These are phyloP conservation scores for Zophobas morio DNA, from an alignment of 1,140 invertebrate genomes.

Conservation along the genomic window DNA sequence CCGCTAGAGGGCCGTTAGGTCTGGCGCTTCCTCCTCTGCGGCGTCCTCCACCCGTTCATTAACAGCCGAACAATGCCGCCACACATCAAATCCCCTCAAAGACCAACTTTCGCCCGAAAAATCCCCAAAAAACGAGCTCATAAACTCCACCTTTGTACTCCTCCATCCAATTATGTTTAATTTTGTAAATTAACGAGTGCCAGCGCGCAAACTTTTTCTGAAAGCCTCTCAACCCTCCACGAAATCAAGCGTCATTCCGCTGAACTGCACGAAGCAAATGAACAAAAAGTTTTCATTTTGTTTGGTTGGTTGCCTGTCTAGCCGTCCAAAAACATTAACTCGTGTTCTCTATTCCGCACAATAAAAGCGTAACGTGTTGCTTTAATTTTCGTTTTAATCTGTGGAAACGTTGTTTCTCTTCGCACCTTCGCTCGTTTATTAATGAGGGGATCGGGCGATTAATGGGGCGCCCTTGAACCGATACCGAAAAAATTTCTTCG, in stretches of 20 bases:
- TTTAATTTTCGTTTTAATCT: constrained; percentile 33
- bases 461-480: constrained; percentile 5
- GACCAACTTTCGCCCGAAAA: no score
- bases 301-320: constrained; percentile 19
- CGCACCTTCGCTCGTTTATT: not conserved
- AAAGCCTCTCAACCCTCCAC: not conserved
- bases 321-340: constrained; percentile 24
- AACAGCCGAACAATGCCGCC: no score
- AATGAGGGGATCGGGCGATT: no score
- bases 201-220: no score
- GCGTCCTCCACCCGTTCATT: no score
- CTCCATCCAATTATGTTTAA: no score
- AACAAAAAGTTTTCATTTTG: constrained; percentile 14
- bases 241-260: not conserved
- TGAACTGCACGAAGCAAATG: constrained; percentile 2
- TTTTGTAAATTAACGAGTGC: no score
- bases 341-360: not conserved
- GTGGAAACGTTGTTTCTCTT: not conserved
- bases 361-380: constrained; percentile 1
- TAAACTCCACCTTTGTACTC: no score
- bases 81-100: no score
- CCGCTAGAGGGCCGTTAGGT: no score
- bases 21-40: no score
- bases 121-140: no score
- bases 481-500: constrained; percentile 1